phyloP scores from a whole-genome alignment of 2,888 invertebrate species.

The Ectemnius lituratus region DNA sequence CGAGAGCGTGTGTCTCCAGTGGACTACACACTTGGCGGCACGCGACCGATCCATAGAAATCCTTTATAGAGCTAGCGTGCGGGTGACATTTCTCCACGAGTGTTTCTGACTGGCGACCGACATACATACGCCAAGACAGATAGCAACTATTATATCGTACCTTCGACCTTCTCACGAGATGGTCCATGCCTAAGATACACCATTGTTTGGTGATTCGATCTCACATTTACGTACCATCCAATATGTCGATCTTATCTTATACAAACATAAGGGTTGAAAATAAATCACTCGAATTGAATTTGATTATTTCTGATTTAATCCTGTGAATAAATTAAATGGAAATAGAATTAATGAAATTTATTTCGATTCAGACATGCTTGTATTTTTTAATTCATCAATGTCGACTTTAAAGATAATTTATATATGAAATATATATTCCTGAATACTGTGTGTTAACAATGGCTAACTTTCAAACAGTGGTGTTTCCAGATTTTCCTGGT shows the following conservation, averaged over 20 bases:
- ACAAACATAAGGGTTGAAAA: no score
- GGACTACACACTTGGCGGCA: slow-evolving; percentile 63
- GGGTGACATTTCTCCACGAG: slow-evolving; percentile 75
- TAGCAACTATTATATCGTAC: slow-evolving; percentile 66
- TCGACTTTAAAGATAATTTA: no score
- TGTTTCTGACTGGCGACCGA: slow-evolving; percentile 76
- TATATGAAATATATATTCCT: no score
- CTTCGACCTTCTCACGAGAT: slow-evolving; percentile 62
- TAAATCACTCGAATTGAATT: no score
- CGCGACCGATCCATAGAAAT: slow-evolving; percentile 73
- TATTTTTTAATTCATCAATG: no score
- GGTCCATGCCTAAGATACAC: slow-evolving; percentile 56
- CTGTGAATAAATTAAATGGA: no score
- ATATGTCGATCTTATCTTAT: not conserved
- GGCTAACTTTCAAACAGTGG: slow-evolving; percentile 62
- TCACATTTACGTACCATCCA: not conserved
- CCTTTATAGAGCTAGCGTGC: slow-evolving; percentile 68
- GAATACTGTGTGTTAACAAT: no score
- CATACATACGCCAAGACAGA: slow-evolving; percentile 69
- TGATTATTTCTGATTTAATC: no score
- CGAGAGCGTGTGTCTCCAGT: slow-evolving; percentile 32
- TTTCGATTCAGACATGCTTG: no score
- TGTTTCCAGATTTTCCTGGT: slow-evolving; percentile 65
- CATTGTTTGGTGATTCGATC: slow-evolving; percentile 42
- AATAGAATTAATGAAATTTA: no score